Percentiles rank a stretch among this genome's conserved stretches.
These are phyloP conservation scores for Apteryx owenii DNA, from an alignment of 2,113 vertebrate species.

Conservation along the genomic window DNA sequence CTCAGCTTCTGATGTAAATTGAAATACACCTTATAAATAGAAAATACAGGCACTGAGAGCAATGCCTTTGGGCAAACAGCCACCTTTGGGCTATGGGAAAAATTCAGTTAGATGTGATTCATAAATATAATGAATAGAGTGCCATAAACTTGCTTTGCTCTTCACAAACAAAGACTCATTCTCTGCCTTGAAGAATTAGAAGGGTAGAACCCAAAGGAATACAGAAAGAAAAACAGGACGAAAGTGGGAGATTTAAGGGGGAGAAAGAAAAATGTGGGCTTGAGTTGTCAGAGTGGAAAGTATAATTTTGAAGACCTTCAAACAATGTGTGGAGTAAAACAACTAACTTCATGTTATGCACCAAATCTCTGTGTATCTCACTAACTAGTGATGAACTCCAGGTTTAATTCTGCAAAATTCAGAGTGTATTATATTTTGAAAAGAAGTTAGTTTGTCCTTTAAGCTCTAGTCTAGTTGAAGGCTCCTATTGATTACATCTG, in stretches of 20 bases:
- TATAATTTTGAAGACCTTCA: not conserved
- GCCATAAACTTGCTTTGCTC: not conserved
- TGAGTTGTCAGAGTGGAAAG: not conserved
- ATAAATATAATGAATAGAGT: conserved; percentile 37
- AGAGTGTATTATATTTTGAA: not conserved
- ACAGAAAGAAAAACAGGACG: not conserved
- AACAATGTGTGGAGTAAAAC: not conserved
- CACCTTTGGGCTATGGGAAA: conserved; percentile 43
- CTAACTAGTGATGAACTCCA: not conserved
- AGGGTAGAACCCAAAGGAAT: not conserved
- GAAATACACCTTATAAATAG: conserved; percentile 64
- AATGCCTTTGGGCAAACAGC: conserved; percentile 39
- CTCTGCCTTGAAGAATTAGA: conserved; percentile 24
- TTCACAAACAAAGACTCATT: conserved; percentile 38
- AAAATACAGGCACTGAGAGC: conserved; percentile 25
- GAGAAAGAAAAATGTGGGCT: not conserved
- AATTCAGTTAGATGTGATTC: conserved; percentile 46
- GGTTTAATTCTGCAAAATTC: not conserved
- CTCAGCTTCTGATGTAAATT: conserved; percentile 47
- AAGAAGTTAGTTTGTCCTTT: not conserved
- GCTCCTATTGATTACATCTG: conserved; percentile 58
- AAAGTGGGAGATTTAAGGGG: not conserved
- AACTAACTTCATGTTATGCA: not conserved
- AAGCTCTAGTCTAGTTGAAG: not conserved
- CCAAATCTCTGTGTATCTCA: not conserved